A percentile compares a stretch with the other conserved stretches of the same genome.
These are phyloP conservation scores for Drosophila subquinaria DNA, from an alignment of 2,888 invertebrate species.

Conservation along the genomic window DNA sequence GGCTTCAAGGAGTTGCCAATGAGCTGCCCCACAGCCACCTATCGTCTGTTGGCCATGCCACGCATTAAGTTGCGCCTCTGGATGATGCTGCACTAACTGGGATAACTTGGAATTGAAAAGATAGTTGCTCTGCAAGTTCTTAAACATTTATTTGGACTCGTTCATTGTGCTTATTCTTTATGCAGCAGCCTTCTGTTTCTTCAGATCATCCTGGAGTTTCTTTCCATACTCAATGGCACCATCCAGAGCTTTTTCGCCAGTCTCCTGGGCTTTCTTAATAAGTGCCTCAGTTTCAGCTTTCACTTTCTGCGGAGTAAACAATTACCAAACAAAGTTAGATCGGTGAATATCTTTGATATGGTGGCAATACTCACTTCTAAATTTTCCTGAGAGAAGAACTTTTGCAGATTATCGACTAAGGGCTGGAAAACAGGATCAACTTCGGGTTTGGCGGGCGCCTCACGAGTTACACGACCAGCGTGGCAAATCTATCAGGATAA, in stretches of 20 bases:
- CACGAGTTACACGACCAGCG: constrained; percentile 27
- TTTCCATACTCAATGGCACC: neutral
- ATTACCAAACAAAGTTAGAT: neutral
- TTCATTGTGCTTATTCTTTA: constrained; percentile 13
- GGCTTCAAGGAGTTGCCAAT: constrained; percentile 15
- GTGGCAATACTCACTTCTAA: neutral
- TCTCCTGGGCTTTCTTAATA: neutral
- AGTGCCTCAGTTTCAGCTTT: neutral
- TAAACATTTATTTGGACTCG: constrained; percentile 37
- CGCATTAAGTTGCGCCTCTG: constrained; percentile 46
- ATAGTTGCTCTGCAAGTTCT: constrained; percentile 31
- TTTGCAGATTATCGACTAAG: neutral
- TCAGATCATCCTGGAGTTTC: neutral
- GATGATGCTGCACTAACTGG: constrained; percentile 33
- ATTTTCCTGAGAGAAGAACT: constrained; percentile 14
- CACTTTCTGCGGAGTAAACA: constrained; percentile 11
- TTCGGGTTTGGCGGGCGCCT: constrained; percentile 6
- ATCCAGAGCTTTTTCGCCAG: neutral
- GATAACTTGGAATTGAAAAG: neutral
- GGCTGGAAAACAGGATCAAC: constrained; percentile 7
- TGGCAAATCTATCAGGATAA: constrained; percentile 18
- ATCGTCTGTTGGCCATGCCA: constrained; percentile 42
- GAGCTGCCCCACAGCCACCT: constrained; percentile 13
- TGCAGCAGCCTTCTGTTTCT: neutral
- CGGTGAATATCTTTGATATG: neutral